Evolutionary conservation across 2,113 vertebrate genomes (phyloP), one percentile per base, ranked within the genome.

Genomic region (zebrafish (Danio rerio)): DNA sequence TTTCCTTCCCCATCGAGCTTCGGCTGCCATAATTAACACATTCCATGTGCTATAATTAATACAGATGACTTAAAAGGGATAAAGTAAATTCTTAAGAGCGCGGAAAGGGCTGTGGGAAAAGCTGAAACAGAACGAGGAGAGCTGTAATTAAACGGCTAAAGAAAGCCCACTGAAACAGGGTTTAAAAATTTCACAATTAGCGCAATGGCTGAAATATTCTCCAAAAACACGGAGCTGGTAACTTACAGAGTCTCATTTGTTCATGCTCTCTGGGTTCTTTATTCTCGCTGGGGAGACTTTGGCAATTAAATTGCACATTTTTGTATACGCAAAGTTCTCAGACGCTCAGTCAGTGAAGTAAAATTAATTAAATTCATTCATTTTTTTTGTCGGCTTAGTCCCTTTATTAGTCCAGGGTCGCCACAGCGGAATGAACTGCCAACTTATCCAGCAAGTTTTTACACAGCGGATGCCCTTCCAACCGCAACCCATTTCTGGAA

Each of bases 11-110:
- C 12, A 42, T 18, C 13, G 59, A 75, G 78, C 49, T 78, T 86
- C 53, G 62, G 18, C 83, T 55, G 78, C 75, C 55, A 82, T 86
- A 82, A 86, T 83, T 47, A 65, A 73, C 71, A 80, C 76, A 71
- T 76, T 84, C 71, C 55, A 61, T 82, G 62, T 76, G 82, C 82
- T 81, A 65, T 80, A 84, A 88, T 90, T 88, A 85, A 84, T 73
- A 58, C 18, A 86, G 85, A 85, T 77, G 68, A 81, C 77, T 84
- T 69, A 82, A 83, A 87, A 79, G 69, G 72, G 58, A 82, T 83
- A 49, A 85, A 62, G 83, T 75, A 65, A 83, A 81, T 85, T 81
- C 72, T 86, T 84, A 81, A 81, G 74, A 76, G 69, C 80, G 61
- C 11, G 65, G 53, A 69, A 61, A 79, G 62, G 31, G 65, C 73